Evolutionary conservation across 2,113 vertebrate genomes (phyloP), one percentile per base, ranked within the genome.

Genomic region (Pavo muticus): DNA sequence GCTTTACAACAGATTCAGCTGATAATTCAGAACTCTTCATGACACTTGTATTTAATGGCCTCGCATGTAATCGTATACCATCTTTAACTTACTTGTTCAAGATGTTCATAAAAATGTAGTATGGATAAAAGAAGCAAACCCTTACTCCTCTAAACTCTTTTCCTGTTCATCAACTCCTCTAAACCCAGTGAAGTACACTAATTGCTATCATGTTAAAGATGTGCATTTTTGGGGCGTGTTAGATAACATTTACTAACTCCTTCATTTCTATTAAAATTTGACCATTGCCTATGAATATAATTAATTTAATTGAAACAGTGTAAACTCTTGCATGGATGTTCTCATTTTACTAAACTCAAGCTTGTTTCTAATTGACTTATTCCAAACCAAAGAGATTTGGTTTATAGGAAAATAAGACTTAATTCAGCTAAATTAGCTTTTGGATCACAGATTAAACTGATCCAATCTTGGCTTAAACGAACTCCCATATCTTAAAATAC

Each of bases 1-100:
- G 39, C 29, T 84, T 89, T 89, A 76, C 19, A 88, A 54, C 40
- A 65, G 39, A 79, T 89, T 84, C 63, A 89, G 37, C 47, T 82
- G 74, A 56, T 85, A 84, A 82, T 69, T 84, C 39, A 65, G 30
- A 48, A 82, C 8, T 89, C 48, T 92, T 87, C n/a, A 45, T 1
- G 14, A 39, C 57, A 37, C 44, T 65, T 85, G 45, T 14, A n/a
- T 83, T 82, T 85, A 79, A 77, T 40, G 37, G 23, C 5, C 14
- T 44, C 37, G 16, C 30, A 48, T 59, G 85, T 61, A 90, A 79
- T 13, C 19, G 10, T 37, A 75, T 23, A 44, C n/a, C 78, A 8
- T 68, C 21, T 82, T 92, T 79, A 87, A 78, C n/a, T 32, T 59
- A 52, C 72, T 87, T 79, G 35, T 79, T 69, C 59, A 79, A 91